Percentiles rank a stretch among this genome's conserved stretches.
Conservation (phyloP, 2,888 invertebrate genomes). For the Cryptocephalus moraei region DNA sequence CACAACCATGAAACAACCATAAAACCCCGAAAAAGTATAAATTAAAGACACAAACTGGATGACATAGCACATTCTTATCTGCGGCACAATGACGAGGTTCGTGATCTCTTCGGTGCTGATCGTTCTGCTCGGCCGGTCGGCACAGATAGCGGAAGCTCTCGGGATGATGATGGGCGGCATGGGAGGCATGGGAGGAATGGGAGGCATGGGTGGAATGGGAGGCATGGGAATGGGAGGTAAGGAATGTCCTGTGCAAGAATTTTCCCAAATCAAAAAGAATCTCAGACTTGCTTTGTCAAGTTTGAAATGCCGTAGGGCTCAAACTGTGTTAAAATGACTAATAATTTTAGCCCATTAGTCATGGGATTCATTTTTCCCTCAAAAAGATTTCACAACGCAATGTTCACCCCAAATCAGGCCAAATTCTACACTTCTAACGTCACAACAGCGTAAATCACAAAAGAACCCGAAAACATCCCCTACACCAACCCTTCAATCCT, state of each 20-base stretch:
- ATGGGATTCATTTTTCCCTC: too few species aligned
- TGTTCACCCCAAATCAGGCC: too few species aligned
- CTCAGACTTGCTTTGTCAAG: conserved; percentile 5
- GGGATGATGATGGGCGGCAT: conserved; percentile 10
- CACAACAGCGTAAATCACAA: too few species aligned
- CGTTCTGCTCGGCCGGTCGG: conserved; percentile 35
- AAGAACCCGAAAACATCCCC: too few species aligned
- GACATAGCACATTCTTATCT: conserved; percentile 25
- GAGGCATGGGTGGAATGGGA: conserved; percentile 7
- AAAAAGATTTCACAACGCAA: too few species aligned
- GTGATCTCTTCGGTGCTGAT: conserved; percentile 35
- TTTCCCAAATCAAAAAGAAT: neutral
- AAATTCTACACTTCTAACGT: too few species aligned
- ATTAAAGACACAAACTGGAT: conserved; percentile 18
- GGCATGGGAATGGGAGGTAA: conserved; percentile 33
- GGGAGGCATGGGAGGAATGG: conserved; percentile 14
- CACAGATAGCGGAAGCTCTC: conserved; percentile 4
- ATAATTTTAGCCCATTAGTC: too few species aligned
- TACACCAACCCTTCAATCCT: too few species aligned
- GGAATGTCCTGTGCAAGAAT: conserved; percentile 19
- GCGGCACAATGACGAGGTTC: conserved; percentile 43
- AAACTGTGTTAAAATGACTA: too few species aligned
- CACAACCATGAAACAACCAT: conserved; percentile 25
- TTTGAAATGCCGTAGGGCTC: too few species aligned
- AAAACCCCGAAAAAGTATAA: too few species aligned